These are phyloP conservation scores for Zonitis immaculata DNA, from an alignment of 2,888 invertebrate genomes.

Conservation along the genomic window DNA sequence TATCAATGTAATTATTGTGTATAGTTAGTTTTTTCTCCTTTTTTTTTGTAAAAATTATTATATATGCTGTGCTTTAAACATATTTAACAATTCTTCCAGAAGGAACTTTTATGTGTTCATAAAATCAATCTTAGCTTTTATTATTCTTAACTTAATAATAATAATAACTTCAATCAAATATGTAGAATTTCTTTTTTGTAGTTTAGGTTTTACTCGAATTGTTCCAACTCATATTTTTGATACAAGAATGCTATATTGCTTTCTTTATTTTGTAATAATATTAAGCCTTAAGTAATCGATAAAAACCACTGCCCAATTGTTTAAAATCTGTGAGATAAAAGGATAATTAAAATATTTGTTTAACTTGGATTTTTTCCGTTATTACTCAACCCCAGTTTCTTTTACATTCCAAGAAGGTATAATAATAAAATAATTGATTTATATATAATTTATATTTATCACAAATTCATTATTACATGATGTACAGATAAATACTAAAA, in stretches of 20 bases:
- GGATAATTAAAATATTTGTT: neutral
- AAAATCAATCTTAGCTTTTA: neutral
- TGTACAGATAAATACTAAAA: neutral
- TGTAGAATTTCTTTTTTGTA: no score
- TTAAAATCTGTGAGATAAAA: neutral
- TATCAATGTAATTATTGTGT: constrained; percentile 23
- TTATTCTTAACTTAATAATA: constrained; percentile 12
- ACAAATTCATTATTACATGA: neutral
- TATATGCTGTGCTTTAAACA: constrained; percentile 7
- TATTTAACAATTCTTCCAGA: constrained; percentile 9
- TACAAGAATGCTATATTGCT: neutral
- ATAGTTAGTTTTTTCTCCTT: constrained; percentile 1
- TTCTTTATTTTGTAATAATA: neutral
- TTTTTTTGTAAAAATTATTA: constrained; percentile 9
- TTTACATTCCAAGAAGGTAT: neutral
- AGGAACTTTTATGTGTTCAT: constrained; percentile 13
- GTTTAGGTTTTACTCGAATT: neutral
- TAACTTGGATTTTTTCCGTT: no score
- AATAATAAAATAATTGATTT: neutral
- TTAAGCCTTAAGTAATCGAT: neutral
- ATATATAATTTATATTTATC: neutral
- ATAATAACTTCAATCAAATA: no score
- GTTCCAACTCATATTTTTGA: neutral
- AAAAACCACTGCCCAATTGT: neutral
- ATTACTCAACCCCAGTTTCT: no score